phyloP scores from a whole-genome alignment of 1,140 invertebrate species.

The Druon quercuslanigerum region DNA sequence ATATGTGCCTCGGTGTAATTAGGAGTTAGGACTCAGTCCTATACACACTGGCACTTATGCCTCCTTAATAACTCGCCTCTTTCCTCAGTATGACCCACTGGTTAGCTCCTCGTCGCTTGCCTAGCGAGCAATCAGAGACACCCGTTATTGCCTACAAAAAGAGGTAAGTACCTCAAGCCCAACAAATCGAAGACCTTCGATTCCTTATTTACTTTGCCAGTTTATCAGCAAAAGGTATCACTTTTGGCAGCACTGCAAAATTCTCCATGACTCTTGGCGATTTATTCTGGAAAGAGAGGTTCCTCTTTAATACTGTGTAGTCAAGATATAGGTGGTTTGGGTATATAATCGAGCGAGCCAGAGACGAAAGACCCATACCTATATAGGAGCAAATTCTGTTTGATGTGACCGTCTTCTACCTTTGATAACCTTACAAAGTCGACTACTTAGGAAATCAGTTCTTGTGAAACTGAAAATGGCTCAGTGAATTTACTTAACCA shows the following conservation, averaged over 20 bases:
- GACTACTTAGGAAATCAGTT: neutral
- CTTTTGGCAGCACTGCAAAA: slow-evolving; percentile 29
- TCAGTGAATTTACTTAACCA: neutral
- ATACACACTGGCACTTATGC: slow-evolving; percentile 42
- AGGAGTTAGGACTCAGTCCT: slow-evolving; percentile 43
- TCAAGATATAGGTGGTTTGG: neutral
- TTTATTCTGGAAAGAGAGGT: neutral
- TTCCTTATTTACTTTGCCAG: neutral
- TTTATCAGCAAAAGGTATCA: slow-evolving; percentile 14
- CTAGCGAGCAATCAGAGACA: neutral
- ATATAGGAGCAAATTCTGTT: neutral
- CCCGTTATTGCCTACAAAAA: slow-evolving; percentile 39
- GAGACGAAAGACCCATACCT: slow-evolving; percentile 1
- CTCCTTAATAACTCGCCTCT: slow-evolving; percentile 50
- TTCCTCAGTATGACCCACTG: slow-evolving; percentile 42
- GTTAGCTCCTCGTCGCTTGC: neutral
- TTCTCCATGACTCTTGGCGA: neutral
- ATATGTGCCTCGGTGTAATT: slow-evolving; percentile 58
- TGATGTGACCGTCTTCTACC: neutral
- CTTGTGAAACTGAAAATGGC: neutral
- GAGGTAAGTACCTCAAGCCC: slow-evolving; percentile 24
- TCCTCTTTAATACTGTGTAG: neutral
- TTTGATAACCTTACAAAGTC: neutral
- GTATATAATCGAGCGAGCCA: neutral
- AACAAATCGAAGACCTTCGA: neutral